phyloP scores from a whole-genome alignment of 2,797 vertebrate genomes.

The Oceanodroma leucorhoa region DNA sequence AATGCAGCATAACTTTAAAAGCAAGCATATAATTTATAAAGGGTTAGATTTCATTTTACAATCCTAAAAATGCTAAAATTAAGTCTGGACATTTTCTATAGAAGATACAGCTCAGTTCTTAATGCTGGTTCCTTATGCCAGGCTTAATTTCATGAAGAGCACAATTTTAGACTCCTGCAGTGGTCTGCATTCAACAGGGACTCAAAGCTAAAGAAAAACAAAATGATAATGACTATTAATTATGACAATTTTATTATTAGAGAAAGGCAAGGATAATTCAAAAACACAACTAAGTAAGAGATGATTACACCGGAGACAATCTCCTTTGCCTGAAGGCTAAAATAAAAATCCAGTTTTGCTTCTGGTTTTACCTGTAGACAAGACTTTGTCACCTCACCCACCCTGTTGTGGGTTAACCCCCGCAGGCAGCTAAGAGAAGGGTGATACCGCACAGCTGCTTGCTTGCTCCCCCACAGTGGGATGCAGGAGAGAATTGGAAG shows the following conservation, averaged over 20 bases:
- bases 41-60: not conserved
- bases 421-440: not conserved
- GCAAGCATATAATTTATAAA: not conserved
- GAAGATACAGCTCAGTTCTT: not conserved
- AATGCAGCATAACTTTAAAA: not conserved
- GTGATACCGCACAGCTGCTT: accelerated
- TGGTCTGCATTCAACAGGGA: not conserved
- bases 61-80: not conserved
- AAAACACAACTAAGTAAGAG: not conserved
- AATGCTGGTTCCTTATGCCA: not conserved
- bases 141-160: not conserved
- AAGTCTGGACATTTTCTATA: not conserved
- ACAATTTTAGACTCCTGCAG: not conserved
- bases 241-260: not conserved
- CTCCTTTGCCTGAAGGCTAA: not conserved
- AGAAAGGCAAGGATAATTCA: not conserved
- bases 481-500: accelerated
- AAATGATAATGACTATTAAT: not conserved
- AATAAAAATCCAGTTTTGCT: not conserved
- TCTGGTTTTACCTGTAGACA: not conserved
- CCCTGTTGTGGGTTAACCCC: not conserved
- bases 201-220: not conserved
- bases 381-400: not conserved
- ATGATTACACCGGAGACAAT: no score
- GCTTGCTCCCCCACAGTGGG: accelerated